Base-by-base conservation (phyloP, 64 coral and sea anemone species). In the Montipora sp. region DNA sequence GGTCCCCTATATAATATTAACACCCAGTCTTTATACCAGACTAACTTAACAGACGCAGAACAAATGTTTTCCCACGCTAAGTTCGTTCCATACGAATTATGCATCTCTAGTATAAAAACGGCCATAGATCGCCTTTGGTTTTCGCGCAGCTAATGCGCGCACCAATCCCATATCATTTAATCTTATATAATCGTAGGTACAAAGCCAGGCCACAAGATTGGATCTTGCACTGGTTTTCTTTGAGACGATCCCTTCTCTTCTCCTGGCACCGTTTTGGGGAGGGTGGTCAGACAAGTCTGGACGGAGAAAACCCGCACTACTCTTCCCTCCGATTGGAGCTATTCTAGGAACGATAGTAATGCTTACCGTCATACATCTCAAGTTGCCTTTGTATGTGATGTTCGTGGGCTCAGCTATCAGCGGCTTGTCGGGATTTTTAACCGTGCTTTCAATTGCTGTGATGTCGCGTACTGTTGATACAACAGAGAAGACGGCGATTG, bases 261-360 rank as follows among this genome's bases (percentile, higher is more conserved):
- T 93, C 11, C 16, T 93, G 18, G 83, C 75, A 36, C 75, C 76
- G 10, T 93, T 93, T 86, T 79, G 66, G 73, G 91, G 83, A 5
- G 77, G 83, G 10, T 93, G 85, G 83, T 66, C 91, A 8, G 91
- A 93, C 9, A 87, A 88, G 68, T 53, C 73, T 16, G 75, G 83
- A 7, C 92, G 94, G 8, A 77, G 58, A 21, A 75, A 75, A 77
- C 72, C 72, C 1, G 72, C 75, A 4, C 51, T 77, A 20, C 21
- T 89, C 8, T 45, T 73, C 6, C 97, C 94, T 65, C 12, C 5
- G 3, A 89, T 78, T 59, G 87, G 87, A n/a, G n/a, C n/a, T n/a
- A n/a, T n/a, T n/a, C n/a, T n/a, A n/a, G n/a, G n/a, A n/a, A n/a
- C n/a, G n/a, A n/a, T n/a, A n/a, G n/a, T n/a, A n/a, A n/a, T n/a